Base-by-base conservation (phyloP, 2,113 vertebrate species). In the Murina feae region DNA sequence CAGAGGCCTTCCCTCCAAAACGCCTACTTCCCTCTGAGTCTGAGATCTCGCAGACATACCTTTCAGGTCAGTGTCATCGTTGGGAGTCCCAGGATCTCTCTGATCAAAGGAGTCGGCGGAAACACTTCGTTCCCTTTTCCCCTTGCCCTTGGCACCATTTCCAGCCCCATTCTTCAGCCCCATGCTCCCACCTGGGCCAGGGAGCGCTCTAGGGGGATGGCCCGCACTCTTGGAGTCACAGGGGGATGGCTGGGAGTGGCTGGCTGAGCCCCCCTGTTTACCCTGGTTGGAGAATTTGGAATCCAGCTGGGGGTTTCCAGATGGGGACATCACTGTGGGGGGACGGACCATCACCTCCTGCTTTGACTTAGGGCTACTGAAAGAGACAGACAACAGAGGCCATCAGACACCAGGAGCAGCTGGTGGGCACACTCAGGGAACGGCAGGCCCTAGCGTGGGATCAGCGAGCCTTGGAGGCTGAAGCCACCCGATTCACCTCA, bases 301-400 rank as follows among this genome's bases (percentile, higher is more conserved):
- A 98, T 99, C 99, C 99, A 99, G 99, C 98, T 99, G 99, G 97
- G 99, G 98, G 95, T 99, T 99, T 98, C 99, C 99, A 98, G 99
- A 99, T 53, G 99, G 99, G 98, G 99, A 99, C 99, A 99, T 99
- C 98, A 99, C 99, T 98, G 99, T 98, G 98, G 99, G 99, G 98
- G 99, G 99, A 97, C 99, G 99, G 98, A 99, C 99, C 99, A 99
- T 99, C 98, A 99, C 99, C 99, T 99, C 99, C 99, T 99, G 99
- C 99, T 99, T 99, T 98, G 99, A 99, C 99, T 99, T 99, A 98
- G 99, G 99, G 99, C 99, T 99, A 98, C 98, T 99, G 96, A 83
- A 97, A 97, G 37, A 97, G 86, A 96, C 94, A 23, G 68, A 97
- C 49, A 90, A 92, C 60, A 97, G 25, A 6, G 79, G 51, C 96